phyloP scores from a whole-genome alignment of 2,113 vertebrate species.

The Heloderma charlesbogerti region DNA sequence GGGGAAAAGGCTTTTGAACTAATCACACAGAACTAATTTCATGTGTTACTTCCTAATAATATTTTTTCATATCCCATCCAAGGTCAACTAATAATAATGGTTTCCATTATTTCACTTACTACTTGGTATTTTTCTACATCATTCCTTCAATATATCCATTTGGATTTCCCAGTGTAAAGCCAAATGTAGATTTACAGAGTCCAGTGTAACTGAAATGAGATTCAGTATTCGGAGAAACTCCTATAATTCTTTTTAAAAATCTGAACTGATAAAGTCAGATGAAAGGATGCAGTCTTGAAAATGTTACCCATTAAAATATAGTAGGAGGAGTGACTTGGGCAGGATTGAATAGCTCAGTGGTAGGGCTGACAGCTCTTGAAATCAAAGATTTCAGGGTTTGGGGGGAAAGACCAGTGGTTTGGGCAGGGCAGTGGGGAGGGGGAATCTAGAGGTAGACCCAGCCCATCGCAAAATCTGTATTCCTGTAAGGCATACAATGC shows the following conservation, averaged over 20 bases:
- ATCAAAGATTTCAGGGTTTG: not conserved
- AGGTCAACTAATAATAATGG: constrained; percentile 1
- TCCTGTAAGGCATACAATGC: not conserved
- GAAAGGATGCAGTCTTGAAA: not conserved
- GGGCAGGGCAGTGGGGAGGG: not conserved
- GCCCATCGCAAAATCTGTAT: not conserved
- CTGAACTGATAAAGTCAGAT: not conserved
- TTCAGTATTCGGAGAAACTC: not conserved
- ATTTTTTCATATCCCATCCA: not conserved
- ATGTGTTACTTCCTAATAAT: not conserved
- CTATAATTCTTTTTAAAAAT: not conserved
- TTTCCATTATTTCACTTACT: not conserved
- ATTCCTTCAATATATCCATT: not conserved
- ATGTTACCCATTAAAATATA: not conserved
- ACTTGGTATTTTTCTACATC: not conserved
- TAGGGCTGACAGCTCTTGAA: not conserved
- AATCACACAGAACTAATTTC: not conserved
- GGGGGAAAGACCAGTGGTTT: not conserved
- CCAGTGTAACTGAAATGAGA: not conserved
- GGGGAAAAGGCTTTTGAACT: not conserved
- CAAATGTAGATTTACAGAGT: not conserved
- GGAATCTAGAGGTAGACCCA: too few relatives aligned
- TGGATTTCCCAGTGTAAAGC: not conserved
- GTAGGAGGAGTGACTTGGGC: not conserved
- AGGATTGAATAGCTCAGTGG: not conserved